A percentile compares a stretch with the other conserved stretches of the same genome.
These are phyloP conservation scores for Fistularia commersonii DNA, from an alignment of 2,797 vertebrate genomes.

Conservation along the genomic window DNA sequence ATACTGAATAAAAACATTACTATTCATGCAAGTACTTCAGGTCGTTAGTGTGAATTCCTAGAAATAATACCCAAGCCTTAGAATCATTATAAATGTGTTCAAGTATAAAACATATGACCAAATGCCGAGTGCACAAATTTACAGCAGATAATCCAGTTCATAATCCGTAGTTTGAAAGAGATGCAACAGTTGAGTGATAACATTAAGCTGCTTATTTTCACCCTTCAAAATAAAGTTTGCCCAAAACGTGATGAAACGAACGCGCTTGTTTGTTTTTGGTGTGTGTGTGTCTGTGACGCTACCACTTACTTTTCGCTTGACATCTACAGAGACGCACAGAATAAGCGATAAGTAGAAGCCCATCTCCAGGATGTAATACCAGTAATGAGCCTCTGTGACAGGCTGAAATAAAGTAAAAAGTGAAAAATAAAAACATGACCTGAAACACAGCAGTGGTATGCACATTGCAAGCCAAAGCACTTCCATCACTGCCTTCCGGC, in stretches of 20 bases:
- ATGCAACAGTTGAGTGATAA: background rate
- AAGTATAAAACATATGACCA: slow-evolving; percentile 4
- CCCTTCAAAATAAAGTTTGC: background rate
- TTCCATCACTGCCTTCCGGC: slow-evolving; percentile 6
- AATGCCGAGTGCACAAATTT: slow-evolving; percentile 1
- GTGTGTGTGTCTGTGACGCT: background rate
- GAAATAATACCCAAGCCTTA: too few species aligned
- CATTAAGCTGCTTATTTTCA: background rate
- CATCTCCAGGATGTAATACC: slow-evolving; percentile 90
- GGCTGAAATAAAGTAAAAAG: slow-evolving; percentile 59
- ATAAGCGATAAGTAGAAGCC: slow-evolving; percentile 90
- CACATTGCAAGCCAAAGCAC: background rate
- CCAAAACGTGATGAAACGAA: too few species aligned
- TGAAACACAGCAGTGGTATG: background rate
- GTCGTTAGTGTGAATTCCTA: too few species aligned
- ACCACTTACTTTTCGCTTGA: slow-evolving; percentile 88
- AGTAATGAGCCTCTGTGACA: slow-evolving; percentile 75
- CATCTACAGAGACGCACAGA: slow-evolving; percentile 84
- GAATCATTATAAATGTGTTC: too few species aligned
- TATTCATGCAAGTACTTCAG: too few species aligned
- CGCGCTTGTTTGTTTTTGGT: background rate
- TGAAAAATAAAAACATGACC: background rate
- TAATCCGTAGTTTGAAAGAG: slow-evolving; percentile 12
- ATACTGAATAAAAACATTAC: background rate
- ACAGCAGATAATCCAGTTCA: slow-evolving; percentile 23